Evolutionary conservation across 2,888 invertebrate species (phyloP), one percentile per base, ranked within the genome.

Genomic region (Scrobipalpa costella): DNA sequence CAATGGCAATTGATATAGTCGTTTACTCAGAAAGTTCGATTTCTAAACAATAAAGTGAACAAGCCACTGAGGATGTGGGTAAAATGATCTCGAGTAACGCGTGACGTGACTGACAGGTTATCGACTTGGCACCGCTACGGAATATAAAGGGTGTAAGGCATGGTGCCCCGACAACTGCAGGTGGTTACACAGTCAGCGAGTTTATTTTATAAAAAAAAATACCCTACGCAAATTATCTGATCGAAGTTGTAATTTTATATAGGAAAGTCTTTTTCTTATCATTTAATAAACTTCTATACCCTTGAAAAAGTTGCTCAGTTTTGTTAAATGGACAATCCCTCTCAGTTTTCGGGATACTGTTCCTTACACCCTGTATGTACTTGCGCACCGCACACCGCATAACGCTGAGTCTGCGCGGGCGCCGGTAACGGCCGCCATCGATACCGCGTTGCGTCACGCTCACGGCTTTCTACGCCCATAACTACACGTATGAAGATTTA

Each of bases 391-490:
- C n/a, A n/a, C n/a, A n/a, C n/a, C n/a, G n/a, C n/a, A n/a, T n/a
- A n/a, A n/a, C n/a, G n/a, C n/a, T n/a, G n/a, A n/a, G n/a, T n/a
- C n/a, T n/a, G n/a, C n/a, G n/a, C n/a, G n/a, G n/a, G n/a, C n/a
- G 36, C 57, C 2, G 57, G 17, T 36, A 57, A 57, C 11, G 36
- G 57, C 15, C 27, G 55, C 33, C 55, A 55, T 55, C 55, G 55
- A 55, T 55, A 55, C 34, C 55, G 13, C 34, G 38, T 85, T 85
- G 77, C 84, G 27, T 59, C 44, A 59, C 44, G 15, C 73, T 81
- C 82, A 83, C 71, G 73, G 80, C 86, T 86, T 85, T 86, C 85
- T 85, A 84, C 72, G 13, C 19, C 71, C 65, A 71, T 71, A 74
- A 70, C 15, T 69, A 72, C 73, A 73, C 69, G 67, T 59, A 59